A percentile compares a stretch with the other conserved stretches of the same genome.
phyloP scores from a whole-genome alignment of 2,888 invertebrate species.

The Lissonota sp. region DNA sequence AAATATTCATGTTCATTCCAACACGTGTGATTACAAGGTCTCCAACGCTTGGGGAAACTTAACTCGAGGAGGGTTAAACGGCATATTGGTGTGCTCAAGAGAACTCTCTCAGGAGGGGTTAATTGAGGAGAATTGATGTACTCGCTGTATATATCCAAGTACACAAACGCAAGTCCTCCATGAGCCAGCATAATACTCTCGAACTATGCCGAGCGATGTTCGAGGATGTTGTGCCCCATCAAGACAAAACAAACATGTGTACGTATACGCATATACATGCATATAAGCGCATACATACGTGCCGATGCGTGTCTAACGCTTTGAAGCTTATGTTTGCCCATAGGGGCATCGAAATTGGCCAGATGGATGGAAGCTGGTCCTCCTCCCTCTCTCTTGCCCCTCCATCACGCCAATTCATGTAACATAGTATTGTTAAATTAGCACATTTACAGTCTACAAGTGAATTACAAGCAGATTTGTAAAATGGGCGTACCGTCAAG shows the following conservation, averaged over 20 bases:
- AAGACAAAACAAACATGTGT: conserved; percentile 16
- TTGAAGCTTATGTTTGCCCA: conserved; percentile 36
- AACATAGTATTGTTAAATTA: too few species aligned
- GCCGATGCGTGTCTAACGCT: conserved; percentile 30
- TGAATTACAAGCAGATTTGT: too few species aligned
- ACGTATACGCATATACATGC: neutral
- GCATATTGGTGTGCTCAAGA: conserved; percentile 19
- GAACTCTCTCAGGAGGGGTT: conserved; percentile 42
- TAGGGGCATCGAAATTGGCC: conserved; percentile 47
- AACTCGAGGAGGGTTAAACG: conserved; percentile 24
- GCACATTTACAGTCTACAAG: too few species aligned
- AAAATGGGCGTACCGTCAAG: too few species aligned
- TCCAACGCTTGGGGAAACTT: conserved; percentile 10
- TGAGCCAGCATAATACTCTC: conserved; percentile 28
- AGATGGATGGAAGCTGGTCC: conserved; percentile 39
- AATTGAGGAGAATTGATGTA: conserved; percentile 54
- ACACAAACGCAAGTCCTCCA: conserved; percentile 43
- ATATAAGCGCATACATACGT: neutral
- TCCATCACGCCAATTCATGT: neutral
- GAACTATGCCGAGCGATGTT: conserved; percentile 12
- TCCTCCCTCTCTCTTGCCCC: neutral
- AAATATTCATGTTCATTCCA: too few species aligned
- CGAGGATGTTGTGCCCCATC: neutral
- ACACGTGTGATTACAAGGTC: conserved; percentile 28
- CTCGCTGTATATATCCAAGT: conserved; percentile 34